Conservation (phyloP, 2,797 vertebrate species). For the Manis crassicaudata region DNA sequence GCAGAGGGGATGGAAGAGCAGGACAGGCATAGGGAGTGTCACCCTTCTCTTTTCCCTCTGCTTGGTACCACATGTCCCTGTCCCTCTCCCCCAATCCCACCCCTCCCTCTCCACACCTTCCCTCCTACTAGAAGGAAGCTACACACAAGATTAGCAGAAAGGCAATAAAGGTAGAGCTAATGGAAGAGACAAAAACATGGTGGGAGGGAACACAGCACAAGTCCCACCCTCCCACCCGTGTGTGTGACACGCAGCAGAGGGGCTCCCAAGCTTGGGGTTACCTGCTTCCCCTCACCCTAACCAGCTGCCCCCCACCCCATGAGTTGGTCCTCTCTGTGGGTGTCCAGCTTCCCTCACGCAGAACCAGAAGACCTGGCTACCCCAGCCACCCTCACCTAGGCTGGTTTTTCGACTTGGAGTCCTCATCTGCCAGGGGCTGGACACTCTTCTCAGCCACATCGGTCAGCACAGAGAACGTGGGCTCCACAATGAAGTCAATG, state of each 20-base stretch:
- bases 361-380: not conserved
- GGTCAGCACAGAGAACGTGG: slow-evolving; percentile 94
- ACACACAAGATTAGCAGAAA: slow-evolving; percentile 29
- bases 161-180: not conserved
- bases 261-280: not conserved
- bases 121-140: slow-evolving; percentile 31
- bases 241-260: not conserved
- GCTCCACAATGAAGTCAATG: slow-evolving; percentile 97
- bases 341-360: not conserved
- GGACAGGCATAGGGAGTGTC: not conserved
- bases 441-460: slow-evolving; percentile 96
- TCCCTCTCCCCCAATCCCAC: not conserved
- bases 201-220: not conserved
- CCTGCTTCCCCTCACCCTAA: not conserved
- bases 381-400: slow-evolving; percentile 80
- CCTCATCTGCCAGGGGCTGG: slow-evolving; percentile 91
- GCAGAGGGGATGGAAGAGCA: not conserved
- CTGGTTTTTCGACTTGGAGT: slow-evolving; percentile 84
- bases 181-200: not conserved
- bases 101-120: not conserved
- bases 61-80: not conserved
- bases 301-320: not conserved
- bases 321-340: not conserved
- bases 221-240: not conserved
- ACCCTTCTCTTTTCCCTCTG: not conserved